phyloP scores from a whole-genome alignment of 92 coral and sea anemone species.

The Montipora capitata region DNA sequence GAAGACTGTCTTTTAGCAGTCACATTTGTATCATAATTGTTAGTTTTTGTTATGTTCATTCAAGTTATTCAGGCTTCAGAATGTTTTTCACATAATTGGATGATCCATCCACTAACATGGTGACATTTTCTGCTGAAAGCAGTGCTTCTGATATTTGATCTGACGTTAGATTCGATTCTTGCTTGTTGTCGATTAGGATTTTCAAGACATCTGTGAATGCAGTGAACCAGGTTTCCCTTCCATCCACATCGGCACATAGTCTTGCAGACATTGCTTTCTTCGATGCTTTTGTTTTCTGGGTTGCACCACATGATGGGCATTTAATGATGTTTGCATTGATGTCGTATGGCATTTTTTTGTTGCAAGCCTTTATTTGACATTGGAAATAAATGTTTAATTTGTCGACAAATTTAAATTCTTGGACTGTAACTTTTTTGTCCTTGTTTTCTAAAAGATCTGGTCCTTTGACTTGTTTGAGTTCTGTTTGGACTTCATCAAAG shows the following conservation, averaged over 20 bases:
- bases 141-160: constrained; percentile 59
- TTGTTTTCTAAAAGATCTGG: constrained; percentile 3
- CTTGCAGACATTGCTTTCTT: constrained; percentile 63
- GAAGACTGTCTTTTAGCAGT: constrained; percentile 33
- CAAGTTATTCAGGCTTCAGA: constrained; percentile 45
- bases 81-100: constrained; percentile 52
- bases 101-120: constrained; percentile 34
- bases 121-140: constrained; percentile 46
- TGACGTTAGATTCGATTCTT: constrained; percentile 27
- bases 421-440: constrained; percentile 10
- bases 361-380: constrained; percentile 45
- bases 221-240: constrained; percentile 41
- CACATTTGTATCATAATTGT: constrained; percentile 18
- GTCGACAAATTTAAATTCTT: constrained; percentile 36
- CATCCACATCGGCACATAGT: constrained; percentile 58
- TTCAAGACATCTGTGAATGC: constrained; percentile 24
- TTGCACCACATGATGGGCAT: constrained; percentile 69
- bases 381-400: constrained; percentile 4
- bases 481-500: constrained; percentile 6
- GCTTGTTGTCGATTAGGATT: constrained; percentile 17
- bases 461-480: constrained; percentile 17
- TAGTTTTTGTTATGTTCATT: constrained; percentile 24
- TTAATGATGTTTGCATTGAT: constrained; percentile 6
- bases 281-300: constrained; percentile 22
- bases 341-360: constrained; percentile 46